Conservation (phyloP, 1,140 invertebrate species). For the Schmidtea mediterranea region DNA sequence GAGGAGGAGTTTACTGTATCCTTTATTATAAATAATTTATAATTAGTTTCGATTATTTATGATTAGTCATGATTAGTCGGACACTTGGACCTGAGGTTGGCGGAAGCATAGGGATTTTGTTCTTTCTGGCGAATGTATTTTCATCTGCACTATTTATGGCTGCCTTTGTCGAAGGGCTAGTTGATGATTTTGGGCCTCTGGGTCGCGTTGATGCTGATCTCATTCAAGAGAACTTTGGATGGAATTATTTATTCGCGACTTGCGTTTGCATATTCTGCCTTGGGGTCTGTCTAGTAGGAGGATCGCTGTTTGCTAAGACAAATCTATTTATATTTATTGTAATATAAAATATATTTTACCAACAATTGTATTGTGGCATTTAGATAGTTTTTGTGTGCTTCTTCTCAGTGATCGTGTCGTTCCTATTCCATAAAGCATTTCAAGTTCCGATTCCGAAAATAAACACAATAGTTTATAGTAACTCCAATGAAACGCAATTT, state of each 20-base stretch:
- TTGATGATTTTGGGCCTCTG: constrained; percentile 66
- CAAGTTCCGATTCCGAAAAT: constrained; percentile 13
- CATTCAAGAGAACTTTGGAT: constrained; percentile 36
- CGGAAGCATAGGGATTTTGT: constrained; percentile 68
- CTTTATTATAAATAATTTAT: constrained; percentile 28
- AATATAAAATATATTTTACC: no score
- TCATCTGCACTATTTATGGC: constrained; percentile 71
- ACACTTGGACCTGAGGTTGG: constrained; percentile 85
- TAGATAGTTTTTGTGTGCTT: no score
- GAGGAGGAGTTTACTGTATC: constrained; percentile 93
- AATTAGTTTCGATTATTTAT: background rate
- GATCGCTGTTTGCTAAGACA: constrained; percentile 74
- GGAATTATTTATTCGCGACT: constrained; percentile 62
- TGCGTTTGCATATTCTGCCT: constrained; percentile 56
- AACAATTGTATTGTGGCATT: no score
- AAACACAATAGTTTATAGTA: constrained; percentile 12
- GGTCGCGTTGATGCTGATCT: constrained; percentile 8
- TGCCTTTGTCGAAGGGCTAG: constrained; percentile 78
- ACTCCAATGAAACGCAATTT: constrained; percentile 14
- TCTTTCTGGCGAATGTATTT: constrained; percentile 81
- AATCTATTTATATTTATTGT: constrained; percentile 41
- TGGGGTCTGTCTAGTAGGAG: constrained; percentile 67
- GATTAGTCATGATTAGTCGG: constrained; percentile 59
- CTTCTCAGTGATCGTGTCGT: no score
- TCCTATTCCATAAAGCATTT: constrained; percentile 9